These are phyloP conservation scores for Nasonia longicornis DNA, from an alignment of 1,140 invertebrate species.

Conservation along the genomic window DNA sequence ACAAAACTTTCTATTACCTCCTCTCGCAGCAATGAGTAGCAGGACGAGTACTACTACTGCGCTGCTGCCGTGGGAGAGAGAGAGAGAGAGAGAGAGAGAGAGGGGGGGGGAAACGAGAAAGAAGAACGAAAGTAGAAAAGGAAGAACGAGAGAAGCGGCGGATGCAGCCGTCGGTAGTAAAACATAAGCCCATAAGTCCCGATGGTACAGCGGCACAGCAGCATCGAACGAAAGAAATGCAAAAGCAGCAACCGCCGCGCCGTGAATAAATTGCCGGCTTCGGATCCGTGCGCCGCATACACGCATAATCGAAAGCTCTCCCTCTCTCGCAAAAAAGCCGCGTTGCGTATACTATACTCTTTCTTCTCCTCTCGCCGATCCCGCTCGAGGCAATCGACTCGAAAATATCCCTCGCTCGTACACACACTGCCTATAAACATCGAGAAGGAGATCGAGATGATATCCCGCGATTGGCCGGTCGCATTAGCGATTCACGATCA, in stretches of 20 bases:
- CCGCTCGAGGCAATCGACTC: neutral
- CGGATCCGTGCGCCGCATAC: neutral
- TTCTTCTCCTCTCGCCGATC: neutral
- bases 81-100: no score
- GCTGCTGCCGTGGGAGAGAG: neutral
- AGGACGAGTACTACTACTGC: neutral
- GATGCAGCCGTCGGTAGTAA: slow-evolving; percentile 8
- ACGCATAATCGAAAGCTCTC: slow-evolving; percentile 4
- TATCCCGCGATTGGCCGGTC: neutral
- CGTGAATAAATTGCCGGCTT: slow-evolving; percentile 3
- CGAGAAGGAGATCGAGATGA: slow-evolving; percentile 3
- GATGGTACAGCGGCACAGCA: neutral
- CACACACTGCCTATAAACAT: neutral
- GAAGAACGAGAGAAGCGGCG: neutral
- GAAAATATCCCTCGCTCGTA: neutral
- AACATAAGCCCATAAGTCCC: slow-evolving; percentile 21
- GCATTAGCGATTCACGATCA: slow-evolving; percentile 18
- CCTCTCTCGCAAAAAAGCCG: neutral
- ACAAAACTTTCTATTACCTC: slow-evolving; percentile 13
- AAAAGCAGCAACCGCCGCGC: neutral
- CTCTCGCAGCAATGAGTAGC: neutral
- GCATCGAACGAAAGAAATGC: neutral
- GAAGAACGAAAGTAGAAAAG: neutral
- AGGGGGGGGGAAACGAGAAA: neutral
- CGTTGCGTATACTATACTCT: neutral